Base-by-base conservation (phyloP, 2,113 vertebrate species). In the Coracopsis vasa region DNA sequence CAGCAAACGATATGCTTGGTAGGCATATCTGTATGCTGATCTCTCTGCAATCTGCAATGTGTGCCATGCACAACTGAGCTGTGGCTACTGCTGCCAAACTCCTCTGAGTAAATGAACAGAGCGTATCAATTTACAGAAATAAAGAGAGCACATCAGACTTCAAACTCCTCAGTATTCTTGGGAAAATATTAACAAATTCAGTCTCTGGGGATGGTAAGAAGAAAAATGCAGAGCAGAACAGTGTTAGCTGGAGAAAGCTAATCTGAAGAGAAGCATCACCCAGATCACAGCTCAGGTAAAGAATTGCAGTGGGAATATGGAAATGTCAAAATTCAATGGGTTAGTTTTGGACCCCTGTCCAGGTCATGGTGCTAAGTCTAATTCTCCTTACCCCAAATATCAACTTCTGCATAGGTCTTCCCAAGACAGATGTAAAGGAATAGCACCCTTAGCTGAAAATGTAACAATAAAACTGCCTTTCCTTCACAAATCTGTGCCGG, bases 81-180 rank as follows among this genome's bases (percentile, higher is more conserved):
- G 65, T 39, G 24, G 51, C 77, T 72, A 13, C 86, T 75, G 77
- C 80, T 96, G 94, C 92, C 94, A 92, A 58, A 42, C 18, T 91
- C 61, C 54, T 69, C 73, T 62, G 58, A 86, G 67, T 23, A 82
- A 72, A 58, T 23, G 41, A 87, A 67, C 0, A 0, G 31, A 80
- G 51, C 7, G 9, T 48, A 65, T 24, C 28, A 37, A 69, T 69
- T 81, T 90, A 27, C n/a, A 89, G 73, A 48, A 84, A 87, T 41
- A 61, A 71, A 62, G 37, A 61, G 23, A 72, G 37, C 17, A 53
- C 15, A 39, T 48, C 25, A 33, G 50, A 29, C 67, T 74, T 92
- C 67, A 96, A 77, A 84, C 0, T 48, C 24, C 24, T 79, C 31
- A 56, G 27, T 35, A 6, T 81, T 69, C 41, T 82, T 72, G 31